These are phyloP conservation scores for Nanorana parkeri DNA, from an alignment of 2,113 vertebrate species.

Conservation along the genomic window DNA sequence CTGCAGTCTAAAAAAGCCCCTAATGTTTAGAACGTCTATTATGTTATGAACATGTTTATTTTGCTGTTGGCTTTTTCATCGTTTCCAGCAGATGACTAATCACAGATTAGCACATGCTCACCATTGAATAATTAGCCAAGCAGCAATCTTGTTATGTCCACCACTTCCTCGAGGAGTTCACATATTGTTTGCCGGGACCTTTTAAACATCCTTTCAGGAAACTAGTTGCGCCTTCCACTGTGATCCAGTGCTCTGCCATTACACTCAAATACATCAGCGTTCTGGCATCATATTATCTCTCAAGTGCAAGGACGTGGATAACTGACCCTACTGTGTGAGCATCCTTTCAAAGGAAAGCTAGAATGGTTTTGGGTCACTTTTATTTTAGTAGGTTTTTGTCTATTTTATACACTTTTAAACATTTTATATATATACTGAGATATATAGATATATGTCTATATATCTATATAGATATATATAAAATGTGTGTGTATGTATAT, in stretches of 20 bases:
- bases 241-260: background rate
- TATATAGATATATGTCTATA: no score
- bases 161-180: conserved; percentile 17
- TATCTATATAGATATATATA: no score
- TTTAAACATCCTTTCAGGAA: conserved; percentile 23
- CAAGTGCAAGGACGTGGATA: background rate
- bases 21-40: conserved; percentile 3
- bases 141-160: background rate
- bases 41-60: background rate
- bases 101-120: conserved; percentile 11
- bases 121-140: background rate
- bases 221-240: background rate
- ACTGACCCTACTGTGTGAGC: no score
- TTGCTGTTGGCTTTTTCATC: background rate
- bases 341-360: no score
- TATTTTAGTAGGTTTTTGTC: no score
- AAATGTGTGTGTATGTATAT: no score
- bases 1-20: background rate
- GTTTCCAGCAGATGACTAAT: conserved; percentile 29
- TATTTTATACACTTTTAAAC: no score
- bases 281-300: background rate
- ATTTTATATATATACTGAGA: no score
- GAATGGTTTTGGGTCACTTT: no score
- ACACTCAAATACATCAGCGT: conserved; percentile 3
- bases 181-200: conserved; percentile 11